Evolutionary conservation across 2,888 invertebrate species (phyloP), one percentile per base, ranked within the genome.

Genomic region (Lasioglossum vierecki): DNA sequence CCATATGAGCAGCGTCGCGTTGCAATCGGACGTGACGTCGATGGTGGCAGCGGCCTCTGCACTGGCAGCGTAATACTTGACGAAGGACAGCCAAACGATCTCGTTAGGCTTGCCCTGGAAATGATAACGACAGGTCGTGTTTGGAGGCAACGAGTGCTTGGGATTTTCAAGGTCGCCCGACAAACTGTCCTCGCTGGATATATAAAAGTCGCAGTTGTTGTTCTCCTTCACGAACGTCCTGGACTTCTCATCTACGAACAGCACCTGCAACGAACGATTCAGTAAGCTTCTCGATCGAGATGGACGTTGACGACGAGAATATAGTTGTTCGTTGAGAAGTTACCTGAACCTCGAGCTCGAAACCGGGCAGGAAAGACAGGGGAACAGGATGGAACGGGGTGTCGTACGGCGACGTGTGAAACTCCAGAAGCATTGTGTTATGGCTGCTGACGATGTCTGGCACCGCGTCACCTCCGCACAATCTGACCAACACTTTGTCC

Each of bases 31-130:
- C 71, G 96, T 96, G 80, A 96, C 96, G 92, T 97, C 97, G 92
- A 97, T 97, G 18, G 83, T 89, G 22, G 96, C 96, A 1, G 96
- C 96, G 2, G 96, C 96, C 88, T 97, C 97, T 0, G 96, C 96
- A 72, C 96, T 96, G 63, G 97, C 97, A 2, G 97, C 97, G 95
- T 98, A 97, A 94, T 98, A 98, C 95, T 98, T 98, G 91, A 97
- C 96, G 94, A 98, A 98, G 44, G 97, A 97, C 89, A 98, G 96
- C 98, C 98, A 98, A 44, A 98, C 97, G 84, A 97, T 97, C 95
- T 98, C 97, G 92, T 97, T 97, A 9, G 96, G 95, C 78, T 97
- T 96, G 46, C 97, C 97, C 95, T 97, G 96, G 93, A 98, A 97
- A 93, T 97, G 97, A 95, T 98, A 98, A 85, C 97, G 97, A 94